Conservation (phyloP, 2,888 invertebrate species). For the Koerneria pararmatus region DNA sequence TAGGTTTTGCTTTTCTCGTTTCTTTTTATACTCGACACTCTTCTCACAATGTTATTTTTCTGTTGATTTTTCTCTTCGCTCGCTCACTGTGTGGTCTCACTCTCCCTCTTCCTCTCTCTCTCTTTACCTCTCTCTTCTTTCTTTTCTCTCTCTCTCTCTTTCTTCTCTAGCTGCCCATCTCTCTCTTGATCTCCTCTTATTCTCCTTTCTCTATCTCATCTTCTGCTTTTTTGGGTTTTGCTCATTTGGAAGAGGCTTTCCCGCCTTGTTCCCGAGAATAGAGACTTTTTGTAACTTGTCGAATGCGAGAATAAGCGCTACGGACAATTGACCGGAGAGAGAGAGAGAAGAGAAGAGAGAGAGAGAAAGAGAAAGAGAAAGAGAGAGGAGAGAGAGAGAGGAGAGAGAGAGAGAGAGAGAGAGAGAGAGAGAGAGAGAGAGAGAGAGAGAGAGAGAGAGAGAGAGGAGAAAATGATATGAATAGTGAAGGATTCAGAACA, state of each 20-base stretch:
- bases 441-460: constrained; percentile 16
- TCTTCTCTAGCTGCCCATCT: not conserved
- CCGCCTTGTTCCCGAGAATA: too few species aligned
- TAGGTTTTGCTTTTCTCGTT: too few species aligned
- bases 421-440: constrained; percentile 8
- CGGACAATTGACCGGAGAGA: not conserved
- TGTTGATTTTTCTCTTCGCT: not conserved
- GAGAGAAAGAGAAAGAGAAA: not conserved
- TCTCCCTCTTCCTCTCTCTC: constrained; percentile 14
- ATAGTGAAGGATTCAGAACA: not conserved
- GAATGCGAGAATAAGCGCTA: not conserved
- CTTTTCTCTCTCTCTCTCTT: not conserved
- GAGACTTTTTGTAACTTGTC: too few species aligned
- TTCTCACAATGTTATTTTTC: too few species aligned
- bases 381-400: not conserved
- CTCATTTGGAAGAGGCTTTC: too few species aligned
- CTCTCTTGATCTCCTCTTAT: not conserved
- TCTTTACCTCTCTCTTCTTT: constrained; percentile 5
- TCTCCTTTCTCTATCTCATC: not conserved
- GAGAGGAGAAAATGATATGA: not conserved
- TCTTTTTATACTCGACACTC: too few species aligned
- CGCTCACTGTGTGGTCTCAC: too few species aligned
- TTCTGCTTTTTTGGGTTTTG: not conserved
- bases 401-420: not conserved
- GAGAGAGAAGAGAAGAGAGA: not conserved